Base-by-base conservation (phyloP, 2,113 vertebrate genomes). In the Aythya baeri region DNA sequence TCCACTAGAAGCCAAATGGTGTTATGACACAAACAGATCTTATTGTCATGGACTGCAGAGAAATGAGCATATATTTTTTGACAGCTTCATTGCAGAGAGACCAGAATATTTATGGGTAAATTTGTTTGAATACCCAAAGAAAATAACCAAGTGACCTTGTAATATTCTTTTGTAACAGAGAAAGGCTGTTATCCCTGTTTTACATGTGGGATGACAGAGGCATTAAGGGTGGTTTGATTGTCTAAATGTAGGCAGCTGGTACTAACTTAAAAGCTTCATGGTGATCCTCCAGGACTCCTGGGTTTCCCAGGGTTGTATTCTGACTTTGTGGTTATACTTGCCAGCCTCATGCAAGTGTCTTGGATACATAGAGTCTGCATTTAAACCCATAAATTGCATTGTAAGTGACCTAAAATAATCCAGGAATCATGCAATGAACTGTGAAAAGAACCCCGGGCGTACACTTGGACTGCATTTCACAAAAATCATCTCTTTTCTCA, bases 101-200 rank as follows among this genome's bases (percentile, higher is more conserved):
- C 14, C 61, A 61, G 74, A 73, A 46, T 52, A 57, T 54, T 79
- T 65, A 44, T 73, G n/a, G 15, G 32, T n/a, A 54, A 71, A 67
- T 13, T 67, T 54, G 54, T 67, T 44, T 46, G n/a, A 67, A 66
- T 38, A 54, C 6, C 27, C n/a, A 52, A 58, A 59, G 50, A 44
- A 66, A 43, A 31, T 11, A 74, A 16, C 11, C 5, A 2, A 46
- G 27, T 25, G 52, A 63, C 32, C 27, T 66, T 2, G 1, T 66
- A 59, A 66, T 50, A 71, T 34, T 58, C 2, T 55, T 72, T 14
- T 77, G 50, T 32, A 31, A 63, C 15, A 72, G 6, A n/a, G n/a
- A 55, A 31, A 23, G 7, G 44, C 31, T 0, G 0, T 72, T 52
- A 46, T 32, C 13, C 6, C n/a, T 32, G 18, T 23, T 52, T 73